Evolutionary conservation across 2,113 vertebrate genomes (phyloP).

Genomic region (Patagioenas fasciata): DNA sequence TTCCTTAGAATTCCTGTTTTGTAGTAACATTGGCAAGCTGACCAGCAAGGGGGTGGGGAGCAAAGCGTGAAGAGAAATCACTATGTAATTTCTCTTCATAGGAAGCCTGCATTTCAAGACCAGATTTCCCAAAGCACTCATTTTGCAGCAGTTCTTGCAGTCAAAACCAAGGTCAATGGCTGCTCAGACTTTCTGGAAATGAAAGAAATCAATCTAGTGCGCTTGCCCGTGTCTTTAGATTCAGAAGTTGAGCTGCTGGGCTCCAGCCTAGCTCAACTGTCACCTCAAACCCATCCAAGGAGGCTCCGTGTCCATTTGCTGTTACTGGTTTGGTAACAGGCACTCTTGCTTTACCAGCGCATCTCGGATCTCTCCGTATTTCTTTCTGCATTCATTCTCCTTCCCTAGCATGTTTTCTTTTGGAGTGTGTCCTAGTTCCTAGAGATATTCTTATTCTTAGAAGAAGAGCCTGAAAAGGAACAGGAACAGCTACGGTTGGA

Average conservation of each 20-base stretch:
- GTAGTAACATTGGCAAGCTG: not conserved
- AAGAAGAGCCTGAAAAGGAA: not conserved
- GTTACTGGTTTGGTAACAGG: not conserved
- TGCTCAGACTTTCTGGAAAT: not conserved
- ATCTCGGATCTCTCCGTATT: not conserved
- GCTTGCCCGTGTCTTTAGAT: not conserved
- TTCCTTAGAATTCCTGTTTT: not conserved
- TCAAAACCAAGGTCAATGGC: not conserved
- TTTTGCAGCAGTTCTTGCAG: not conserved
- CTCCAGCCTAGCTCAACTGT: not conserved
- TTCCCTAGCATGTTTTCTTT: not conserved
- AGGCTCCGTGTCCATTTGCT: not conserved
- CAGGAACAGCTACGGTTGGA: not conserved
- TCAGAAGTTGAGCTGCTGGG: not conserved
- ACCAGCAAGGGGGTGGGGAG: accelerated
- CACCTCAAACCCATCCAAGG: accelerated
- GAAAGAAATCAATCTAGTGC: not conserved
- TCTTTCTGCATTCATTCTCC: not conserved
- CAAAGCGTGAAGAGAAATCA: not conserved
- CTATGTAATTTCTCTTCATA: not conserved
- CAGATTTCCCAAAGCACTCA: not conserved
- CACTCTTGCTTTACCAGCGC: not conserved
- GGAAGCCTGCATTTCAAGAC: not conserved
- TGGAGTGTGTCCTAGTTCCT: not conserved
- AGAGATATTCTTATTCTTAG: not conserved